Percentiles rank a stretch among this genome's conserved stretches.
Evolutionary conservation across 2,888 invertebrate species (phyloP).

Genomic region (Prosapia bicincta): DNA sequence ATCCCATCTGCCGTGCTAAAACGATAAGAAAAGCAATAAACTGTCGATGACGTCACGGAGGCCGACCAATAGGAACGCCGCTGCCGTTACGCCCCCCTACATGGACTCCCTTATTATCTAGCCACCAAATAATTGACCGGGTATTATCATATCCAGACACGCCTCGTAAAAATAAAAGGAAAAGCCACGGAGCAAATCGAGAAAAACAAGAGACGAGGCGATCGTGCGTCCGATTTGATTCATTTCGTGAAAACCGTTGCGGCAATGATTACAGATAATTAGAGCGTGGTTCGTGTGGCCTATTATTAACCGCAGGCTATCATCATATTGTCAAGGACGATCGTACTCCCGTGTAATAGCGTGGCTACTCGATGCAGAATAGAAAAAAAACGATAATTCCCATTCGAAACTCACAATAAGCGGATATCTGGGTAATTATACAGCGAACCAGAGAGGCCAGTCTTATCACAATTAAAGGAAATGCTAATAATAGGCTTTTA

Average conservation of each 20-base stretch:
- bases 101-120: constrained; percentile 2
- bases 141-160: background rate
- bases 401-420: background rate
- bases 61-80: background rate
- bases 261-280: background rate
- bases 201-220: background rate
- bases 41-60: background rate
- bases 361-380: too few species aligned
- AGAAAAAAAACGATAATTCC: background rate
- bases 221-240: background rate
- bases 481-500: background rate
- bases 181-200: background rate
- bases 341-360: background rate
- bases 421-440: background rate
- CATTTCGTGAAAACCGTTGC: background rate
- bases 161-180: background rate
- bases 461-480: background rate
- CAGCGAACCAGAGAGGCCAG: background rate
- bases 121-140: constrained; percentile 1
- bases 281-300: background rate
- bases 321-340: background rate
- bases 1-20: background rate
- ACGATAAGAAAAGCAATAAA: constrained; percentile 2
- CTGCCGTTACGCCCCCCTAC: background rate
- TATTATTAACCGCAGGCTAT: background rate